A percentile compares a stretch with the other conserved stretches of the same genome.
Conservation (phyloP, 2,888 invertebrate species). For the Sphaerophoria taeniata region DNA sequence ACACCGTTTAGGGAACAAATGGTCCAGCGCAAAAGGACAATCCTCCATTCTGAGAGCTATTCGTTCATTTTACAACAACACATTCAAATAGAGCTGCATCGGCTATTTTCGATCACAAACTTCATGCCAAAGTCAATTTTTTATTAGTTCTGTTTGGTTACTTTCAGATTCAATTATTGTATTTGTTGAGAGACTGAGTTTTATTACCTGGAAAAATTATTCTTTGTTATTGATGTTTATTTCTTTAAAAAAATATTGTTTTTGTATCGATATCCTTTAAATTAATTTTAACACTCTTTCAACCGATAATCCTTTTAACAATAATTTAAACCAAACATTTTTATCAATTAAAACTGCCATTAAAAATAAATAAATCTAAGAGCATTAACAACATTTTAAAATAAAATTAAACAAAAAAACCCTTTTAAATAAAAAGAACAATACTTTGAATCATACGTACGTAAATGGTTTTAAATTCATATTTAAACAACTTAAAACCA, state of each 20-base stretch:
- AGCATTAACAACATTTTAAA: slow-evolving; percentile 67
- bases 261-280: neutral
- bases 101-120: too few relatives aligned
- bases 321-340: slow-evolving; percentile 48
- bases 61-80: too few relatives aligned
- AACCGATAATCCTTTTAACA: slow-evolving; percentile 32
- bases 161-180: too few relatives aligned
- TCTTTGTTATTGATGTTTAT: too few relatives aligned
- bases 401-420: slow-evolving; percentile 54
- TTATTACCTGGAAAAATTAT: too few relatives aligned
- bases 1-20: too few relatives aligned
- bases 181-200: too few relatives aligned
- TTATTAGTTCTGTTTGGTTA: too few relatives aligned
- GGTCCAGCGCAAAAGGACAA: too few relatives aligned
- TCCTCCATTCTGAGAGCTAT: too few relatives aligned
- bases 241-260: neutral
- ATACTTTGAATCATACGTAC: slow-evolving; percentile 44
- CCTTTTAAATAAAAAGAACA: slow-evolving; percentile 16
- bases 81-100: too few relatives aligned
- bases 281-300: slow-evolving; percentile 35
- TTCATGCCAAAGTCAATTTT: too few relatives aligned
- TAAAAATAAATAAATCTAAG: slow-evolving; percentile 58
- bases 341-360: slow-evolving; percentile 75
- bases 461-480: slow-evolving; percentile 43
- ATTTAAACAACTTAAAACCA: slow-evolving; percentile 58